Conservation (phyloP, 2,888 invertebrate genomes). For the Coleophora deauratella region DNA sequence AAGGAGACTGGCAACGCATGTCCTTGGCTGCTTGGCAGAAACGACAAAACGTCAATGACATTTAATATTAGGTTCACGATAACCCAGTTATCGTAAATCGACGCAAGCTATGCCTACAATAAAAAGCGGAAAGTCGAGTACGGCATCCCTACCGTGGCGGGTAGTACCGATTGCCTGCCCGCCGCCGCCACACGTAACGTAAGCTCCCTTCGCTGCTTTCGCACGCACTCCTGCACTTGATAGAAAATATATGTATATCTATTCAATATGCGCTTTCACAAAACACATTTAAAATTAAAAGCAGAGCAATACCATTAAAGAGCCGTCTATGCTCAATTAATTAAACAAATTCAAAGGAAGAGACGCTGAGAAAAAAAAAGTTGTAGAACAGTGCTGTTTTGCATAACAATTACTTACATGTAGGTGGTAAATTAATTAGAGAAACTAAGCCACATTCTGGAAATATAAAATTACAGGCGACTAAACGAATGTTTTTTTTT, state of each 20-base stretch:
- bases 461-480: too few relatives aligned
- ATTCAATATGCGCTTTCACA: slow-evolving; percentile 4
- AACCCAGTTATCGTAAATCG: slow-evolving; percentile 69
- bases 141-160: slow-evolving; percentile 39
- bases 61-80: slow-evolving; percentile 62
- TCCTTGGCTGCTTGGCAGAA: slow-evolving; percentile 62
- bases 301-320: too few relatives aligned
- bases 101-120: slow-evolving; percentile 36
- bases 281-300: too few relatives aligned
- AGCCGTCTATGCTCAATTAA: too few relatives aligned
- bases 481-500: too few relatives aligned
- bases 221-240: slow-evolving; percentile 35
- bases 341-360: too few relatives aligned
- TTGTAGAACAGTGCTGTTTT: too few relatives aligned
- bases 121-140: slow-evolving; percentile 60
- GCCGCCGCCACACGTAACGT: slow-evolving; percentile 66
- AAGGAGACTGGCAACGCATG: slow-evolving; percentile 41
- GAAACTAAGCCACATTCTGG: too few relatives aligned
- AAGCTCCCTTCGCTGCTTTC: slow-evolving; percentile 40
- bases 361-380: too few relatives aligned
- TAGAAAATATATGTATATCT: slow-evolving; percentile 2
- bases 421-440: too few relatives aligned
- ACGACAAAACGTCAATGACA: slow-evolving; percentile 61
- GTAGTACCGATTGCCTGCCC: slow-evolving; percentile 57
- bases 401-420: too few relatives aligned